These are phyloP conservation scores for Lamprotornis superbus DNA, from an alignment of 2,113 vertebrate species.

Conservation along the genomic window DNA sequence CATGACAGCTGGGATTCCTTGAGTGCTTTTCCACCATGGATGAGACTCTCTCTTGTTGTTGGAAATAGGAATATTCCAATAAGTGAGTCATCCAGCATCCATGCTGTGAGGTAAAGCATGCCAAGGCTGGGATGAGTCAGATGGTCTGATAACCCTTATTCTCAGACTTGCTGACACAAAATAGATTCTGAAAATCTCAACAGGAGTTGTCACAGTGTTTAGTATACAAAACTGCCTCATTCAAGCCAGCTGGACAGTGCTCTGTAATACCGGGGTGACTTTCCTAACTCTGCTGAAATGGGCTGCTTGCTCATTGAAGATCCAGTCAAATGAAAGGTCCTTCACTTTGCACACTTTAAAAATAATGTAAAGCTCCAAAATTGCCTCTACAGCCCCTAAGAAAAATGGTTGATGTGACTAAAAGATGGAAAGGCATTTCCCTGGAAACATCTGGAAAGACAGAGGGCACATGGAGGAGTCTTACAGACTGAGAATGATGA, in stretches of 20 bases:
- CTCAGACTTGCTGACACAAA: slow-evolving; percentile 35
- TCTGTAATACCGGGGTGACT: background rate
- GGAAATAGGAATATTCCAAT: slow-evolving; percentile 18
- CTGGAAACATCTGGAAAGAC: background rate
- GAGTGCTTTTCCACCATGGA: slow-evolving; percentile 3
- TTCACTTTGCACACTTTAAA: background rate
- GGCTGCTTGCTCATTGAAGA: background rate
- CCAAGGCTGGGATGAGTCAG: slow-evolving; percentile 38
- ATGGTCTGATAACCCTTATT: slow-evolving; percentile 32
- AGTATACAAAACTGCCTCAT: background rate
- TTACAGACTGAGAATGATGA: background rate
- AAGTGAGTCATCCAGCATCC: slow-evolving; percentile 38
- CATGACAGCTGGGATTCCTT: slow-evolving; percentile 17
- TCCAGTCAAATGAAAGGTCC: background rate
- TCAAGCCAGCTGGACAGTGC: background rate
- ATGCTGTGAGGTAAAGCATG: slow-evolving; percentile 11
- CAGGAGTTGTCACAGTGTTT: background rate
- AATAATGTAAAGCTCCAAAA: background rate
- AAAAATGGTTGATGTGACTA: background rate
- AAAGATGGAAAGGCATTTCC: background rate
- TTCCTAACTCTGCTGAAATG: background rate
- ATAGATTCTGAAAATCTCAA: slow-evolving; percentile 12
- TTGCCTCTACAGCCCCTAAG: background rate
- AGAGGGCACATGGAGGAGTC: background rate
- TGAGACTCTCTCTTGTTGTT: background rate